These are phyloP conservation scores for Himalopsyche tibetana DNA, from an alignment of 2,888 invertebrate species.

Conservation along the genomic window DNA sequence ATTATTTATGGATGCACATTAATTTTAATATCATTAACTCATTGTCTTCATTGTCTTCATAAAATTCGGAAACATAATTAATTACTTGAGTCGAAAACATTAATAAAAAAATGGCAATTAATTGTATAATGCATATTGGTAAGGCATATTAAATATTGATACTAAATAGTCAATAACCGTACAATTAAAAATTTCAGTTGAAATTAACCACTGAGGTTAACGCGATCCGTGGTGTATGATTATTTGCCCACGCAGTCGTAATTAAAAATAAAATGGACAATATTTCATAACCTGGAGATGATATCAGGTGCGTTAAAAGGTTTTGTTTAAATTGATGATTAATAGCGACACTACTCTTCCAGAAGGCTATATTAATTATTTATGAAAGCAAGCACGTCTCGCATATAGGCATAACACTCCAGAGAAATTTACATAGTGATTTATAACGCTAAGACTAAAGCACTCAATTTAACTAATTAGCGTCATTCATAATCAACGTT, in stretches of 20 bases:
- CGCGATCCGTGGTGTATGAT: not conserved
- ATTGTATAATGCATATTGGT: too few relatives aligned
- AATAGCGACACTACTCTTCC: constrained; percentile 14
- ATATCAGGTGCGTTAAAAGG: constrained; percentile 20
- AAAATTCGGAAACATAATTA: too few relatives aligned
- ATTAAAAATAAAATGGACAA: constrained; percentile 17
- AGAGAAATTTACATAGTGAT: constrained; percentile 27
- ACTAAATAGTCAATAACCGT: not conserved
- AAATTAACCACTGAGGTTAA: not conserved
- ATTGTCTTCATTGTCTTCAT: too few relatives aligned
- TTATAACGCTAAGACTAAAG: constrained; percentile 4
- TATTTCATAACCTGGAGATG: constrained; percentile 9
- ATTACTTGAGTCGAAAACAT: too few relatives aligned
- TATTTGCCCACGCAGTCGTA: not conserved
- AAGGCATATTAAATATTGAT: too few relatives aligned
- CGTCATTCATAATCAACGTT: not conserved
- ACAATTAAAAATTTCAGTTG: not conserved
- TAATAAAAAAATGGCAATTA: too few relatives aligned
- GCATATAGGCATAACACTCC: constrained; percentile 36
- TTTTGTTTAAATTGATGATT: constrained; percentile 32
- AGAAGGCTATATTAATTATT: constrained; percentile 23
- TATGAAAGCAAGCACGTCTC: constrained; percentile 38
- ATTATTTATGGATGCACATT: too few relatives aligned
- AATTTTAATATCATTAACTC: too few relatives aligned
- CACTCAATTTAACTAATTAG: constrained; percentile 36